These are phyloP conservation scores for Sciurus vulgaris DNA, from an alignment of 2,797 vertebrate species.

Conservation along the genomic window DNA sequence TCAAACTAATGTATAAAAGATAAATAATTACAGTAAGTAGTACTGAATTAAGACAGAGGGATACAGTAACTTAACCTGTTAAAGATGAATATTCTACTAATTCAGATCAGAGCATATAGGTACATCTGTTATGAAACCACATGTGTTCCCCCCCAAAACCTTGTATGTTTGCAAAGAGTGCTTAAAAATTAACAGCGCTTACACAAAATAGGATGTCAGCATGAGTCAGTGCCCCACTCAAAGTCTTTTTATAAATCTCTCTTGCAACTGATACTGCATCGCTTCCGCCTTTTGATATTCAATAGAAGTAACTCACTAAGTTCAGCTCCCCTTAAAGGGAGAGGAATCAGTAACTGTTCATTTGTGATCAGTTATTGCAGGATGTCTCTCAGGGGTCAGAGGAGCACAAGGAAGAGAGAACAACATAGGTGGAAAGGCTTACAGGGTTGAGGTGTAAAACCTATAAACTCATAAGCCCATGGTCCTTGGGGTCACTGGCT, in stretches of 20 bases:
- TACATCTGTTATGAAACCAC: not conserved
- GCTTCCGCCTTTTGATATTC: not conserved
- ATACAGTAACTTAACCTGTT: not conserved
- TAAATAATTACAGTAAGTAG: not conserved
- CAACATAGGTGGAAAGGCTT: not conserved
- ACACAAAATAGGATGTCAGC: not conserved
- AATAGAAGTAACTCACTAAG: not conserved
- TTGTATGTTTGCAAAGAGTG: not conserved
- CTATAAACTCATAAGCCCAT: not conserved
- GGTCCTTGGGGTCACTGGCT: not conserved
- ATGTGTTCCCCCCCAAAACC: not conserved
- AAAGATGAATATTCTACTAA: not conserved
- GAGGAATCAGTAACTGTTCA: not conserved
- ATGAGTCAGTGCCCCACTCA: not conserved
- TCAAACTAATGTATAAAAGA: not conserved
- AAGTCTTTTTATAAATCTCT: not conserved
- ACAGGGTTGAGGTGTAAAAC: not conserved
- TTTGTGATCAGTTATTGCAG: not conserved
- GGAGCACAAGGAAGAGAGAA: not conserved
- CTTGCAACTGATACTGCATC: not conserved
- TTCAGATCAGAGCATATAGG: not conserved
- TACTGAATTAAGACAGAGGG: not conserved
- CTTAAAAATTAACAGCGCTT: conserved; percentile 8
- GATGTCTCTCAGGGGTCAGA: not conserved
- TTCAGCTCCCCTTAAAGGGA: not conserved